phyloP scores from a whole-genome alignment of 1,140 invertebrate genomes.

The Apis dorsata region DNA sequence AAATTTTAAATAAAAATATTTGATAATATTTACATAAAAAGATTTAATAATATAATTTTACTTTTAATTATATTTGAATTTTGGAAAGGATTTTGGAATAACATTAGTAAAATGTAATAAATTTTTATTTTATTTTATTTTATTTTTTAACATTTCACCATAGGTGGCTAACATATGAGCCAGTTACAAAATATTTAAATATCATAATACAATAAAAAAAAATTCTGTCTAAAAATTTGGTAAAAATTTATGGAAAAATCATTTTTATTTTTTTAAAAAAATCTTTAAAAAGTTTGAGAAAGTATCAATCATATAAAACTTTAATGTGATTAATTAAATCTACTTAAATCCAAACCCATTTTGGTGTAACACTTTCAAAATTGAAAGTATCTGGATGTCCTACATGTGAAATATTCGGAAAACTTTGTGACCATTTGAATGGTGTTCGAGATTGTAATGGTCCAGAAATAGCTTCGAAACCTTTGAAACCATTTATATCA shows the following conservation, averaged over 20 bases:
- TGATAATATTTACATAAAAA: too few species aligned
- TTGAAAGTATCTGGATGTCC: conserved; percentile 90
- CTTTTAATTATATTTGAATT: background rate
- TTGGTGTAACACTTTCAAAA: conserved; percentile 82
- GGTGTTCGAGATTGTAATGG: conserved; percentile 72
- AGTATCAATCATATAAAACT: background rate
- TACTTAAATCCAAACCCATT: conserved; percentile 80
- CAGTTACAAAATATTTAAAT: conserved; percentile 52
- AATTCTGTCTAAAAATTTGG: background rate
- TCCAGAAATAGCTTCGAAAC: conserved; percentile 72
- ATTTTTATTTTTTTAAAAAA: background rate
- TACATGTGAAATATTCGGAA: conserved; percentile 83
- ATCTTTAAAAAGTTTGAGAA: background rate
- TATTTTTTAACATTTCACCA: conserved; percentile 64
- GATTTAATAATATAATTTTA: too few species aligned
- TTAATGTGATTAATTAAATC: background rate
- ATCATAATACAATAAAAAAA: background rate
- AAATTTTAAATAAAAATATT: too few species aligned
- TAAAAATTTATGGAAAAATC: background rate
- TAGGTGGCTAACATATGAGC: conserved; percentile 66
- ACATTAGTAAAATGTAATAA: background rate
- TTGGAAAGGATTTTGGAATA: background rate
- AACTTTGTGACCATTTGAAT: conserved; percentile 87
- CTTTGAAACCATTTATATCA: conserved; percentile 61
- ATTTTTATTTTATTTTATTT: conserved; percentile 21